These are phyloP conservation scores for Chelmon rostratus DNA, from an alignment of 2,797 vertebrate genomes.

Conservation along the genomic window DNA sequence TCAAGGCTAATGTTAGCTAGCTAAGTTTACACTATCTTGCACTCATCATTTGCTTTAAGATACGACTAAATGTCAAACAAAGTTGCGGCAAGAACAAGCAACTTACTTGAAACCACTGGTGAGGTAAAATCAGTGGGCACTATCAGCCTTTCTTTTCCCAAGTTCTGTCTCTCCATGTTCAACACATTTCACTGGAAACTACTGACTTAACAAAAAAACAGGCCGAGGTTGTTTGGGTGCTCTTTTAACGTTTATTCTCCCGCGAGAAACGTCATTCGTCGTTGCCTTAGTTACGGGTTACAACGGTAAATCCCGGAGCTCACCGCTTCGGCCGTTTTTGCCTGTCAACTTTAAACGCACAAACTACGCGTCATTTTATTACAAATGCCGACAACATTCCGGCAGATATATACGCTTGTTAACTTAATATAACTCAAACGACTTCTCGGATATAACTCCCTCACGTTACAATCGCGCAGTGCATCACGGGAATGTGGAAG, in stretches of 20 bases:
- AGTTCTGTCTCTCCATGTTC: constrained; percentile 71
- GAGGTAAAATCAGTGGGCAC: constrained; percentile 80
- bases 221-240: neutral
- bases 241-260: constrained; percentile 46
- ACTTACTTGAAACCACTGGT: constrained; percentile 70
- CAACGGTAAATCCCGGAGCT: neutral
- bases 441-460: neutral
- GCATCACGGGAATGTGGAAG: constrained; percentile 68
- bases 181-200: neutral
- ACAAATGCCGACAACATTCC: fast-evolving
- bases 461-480: constrained; percentile 33
- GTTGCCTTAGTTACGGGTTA: constrained; percentile 63
- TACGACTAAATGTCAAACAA: neutral
- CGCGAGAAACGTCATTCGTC: constrained; percentile 34
- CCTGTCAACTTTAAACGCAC: fast-evolving
- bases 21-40: neutral
- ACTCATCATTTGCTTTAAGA: neutral
- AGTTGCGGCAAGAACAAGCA: neutral
- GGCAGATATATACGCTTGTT: neutral
- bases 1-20: constrained; percentile 28
- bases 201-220: neutral
- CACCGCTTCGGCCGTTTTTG: neutral
- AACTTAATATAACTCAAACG: neutral
- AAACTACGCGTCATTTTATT: neutral
- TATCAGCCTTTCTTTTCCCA: constrained; percentile 70